A percentile compares a stretch with the other conserved stretches of the same genome.
phyloP scores from a whole-genome alignment of 2,113 vertebrate genomes.

The Panurus biarmicus region DNA sequence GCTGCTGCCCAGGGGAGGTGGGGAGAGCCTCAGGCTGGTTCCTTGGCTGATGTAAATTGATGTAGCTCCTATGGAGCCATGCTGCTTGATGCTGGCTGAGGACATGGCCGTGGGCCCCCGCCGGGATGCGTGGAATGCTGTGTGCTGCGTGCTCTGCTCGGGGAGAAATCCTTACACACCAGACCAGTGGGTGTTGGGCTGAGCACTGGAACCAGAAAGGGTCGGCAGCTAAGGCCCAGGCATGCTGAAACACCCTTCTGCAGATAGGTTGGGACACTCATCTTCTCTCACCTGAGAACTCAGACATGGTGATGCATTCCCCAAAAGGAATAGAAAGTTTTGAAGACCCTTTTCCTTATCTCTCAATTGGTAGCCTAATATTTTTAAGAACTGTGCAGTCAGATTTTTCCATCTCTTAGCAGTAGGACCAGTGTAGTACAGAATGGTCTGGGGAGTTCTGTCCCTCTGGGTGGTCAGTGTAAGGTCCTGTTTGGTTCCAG shows the following conservation, averaged over 20 bases:
- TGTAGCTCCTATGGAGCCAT: conserved; percentile 33
- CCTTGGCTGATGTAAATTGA: not conserved
- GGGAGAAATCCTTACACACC: not conserved
- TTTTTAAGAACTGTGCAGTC: not conserved
- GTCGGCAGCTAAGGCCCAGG: not conserved
- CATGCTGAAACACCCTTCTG: not conserved
- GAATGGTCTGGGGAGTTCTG: not conserved
- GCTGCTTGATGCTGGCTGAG: not conserved
- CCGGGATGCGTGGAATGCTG: not conserved
- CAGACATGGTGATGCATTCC: not conserved
- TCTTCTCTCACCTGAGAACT: not conserved
- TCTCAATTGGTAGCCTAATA: not conserved
- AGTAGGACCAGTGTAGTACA: not conserved
- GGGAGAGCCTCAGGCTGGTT: not conserved
- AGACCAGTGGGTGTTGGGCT: not conserved
- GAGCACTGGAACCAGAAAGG: not conserved
- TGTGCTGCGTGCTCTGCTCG: conserved; percentile 12
- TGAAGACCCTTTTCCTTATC: not conserved
- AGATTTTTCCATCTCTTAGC: not conserved
- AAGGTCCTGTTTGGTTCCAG: not conserved
- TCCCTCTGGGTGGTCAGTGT: not conserved
- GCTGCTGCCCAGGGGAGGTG: not conserved
- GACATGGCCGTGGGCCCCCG: not conserved
- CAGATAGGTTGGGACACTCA: not conserved
- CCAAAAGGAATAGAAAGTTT: not conserved